phyloP scores from a whole-genome alignment of 2,797 vertebrate genomes.

The Sciurus vulgaris region DNA sequence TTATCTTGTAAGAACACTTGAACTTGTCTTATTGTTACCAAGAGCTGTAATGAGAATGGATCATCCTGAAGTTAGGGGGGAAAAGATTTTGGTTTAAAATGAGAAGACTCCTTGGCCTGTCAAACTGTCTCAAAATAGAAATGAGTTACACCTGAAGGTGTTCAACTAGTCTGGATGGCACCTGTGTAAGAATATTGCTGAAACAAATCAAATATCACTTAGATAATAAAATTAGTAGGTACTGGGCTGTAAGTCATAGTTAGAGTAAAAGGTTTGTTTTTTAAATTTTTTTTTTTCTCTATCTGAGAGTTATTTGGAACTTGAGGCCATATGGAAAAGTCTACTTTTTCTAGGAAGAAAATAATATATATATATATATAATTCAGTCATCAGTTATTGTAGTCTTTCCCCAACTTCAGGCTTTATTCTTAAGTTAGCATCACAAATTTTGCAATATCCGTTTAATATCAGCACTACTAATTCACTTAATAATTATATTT shows the following conservation, averaged over 20 bases:
- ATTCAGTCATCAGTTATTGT: background rate
- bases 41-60: background rate
- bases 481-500: slow-evolving; percentile 17
- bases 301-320: background rate
- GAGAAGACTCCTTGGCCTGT: background rate
- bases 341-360: slow-evolving; percentile 1
- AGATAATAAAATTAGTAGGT: background rate
- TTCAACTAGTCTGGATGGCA: background rate
- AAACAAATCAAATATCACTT: background rate
- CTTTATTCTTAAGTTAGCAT: background rate
- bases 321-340: background rate
- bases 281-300: background rate
- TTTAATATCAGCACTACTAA: background rate
- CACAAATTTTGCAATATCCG: background rate
- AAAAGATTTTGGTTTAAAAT: background rate
- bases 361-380: background rate
- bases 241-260: background rate
- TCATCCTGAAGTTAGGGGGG: background rate
- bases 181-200: background rate
- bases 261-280: background rate
- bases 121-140: background rate
- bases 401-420: background rate
- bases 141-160: background rate
- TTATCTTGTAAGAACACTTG: background rate
- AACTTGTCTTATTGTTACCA: background rate